Conservation (phyloP, 2,113 vertebrate species). For the Odobenus rosmarus region DNA sequence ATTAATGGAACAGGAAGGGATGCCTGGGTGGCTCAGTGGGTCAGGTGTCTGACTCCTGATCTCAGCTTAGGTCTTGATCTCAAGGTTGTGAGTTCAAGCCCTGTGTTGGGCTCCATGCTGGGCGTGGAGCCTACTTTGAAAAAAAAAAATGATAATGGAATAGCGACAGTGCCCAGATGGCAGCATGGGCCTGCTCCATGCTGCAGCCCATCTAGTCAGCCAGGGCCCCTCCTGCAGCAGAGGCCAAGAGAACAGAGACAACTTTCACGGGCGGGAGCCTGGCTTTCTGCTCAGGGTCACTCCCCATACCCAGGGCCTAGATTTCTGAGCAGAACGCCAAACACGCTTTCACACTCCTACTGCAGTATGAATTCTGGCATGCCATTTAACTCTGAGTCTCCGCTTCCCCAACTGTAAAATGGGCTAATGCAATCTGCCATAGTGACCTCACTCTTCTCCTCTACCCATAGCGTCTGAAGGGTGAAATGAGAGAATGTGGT, state of each 20-base stretch:
- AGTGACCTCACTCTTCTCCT: not conserved
- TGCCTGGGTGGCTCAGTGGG: not conserved
- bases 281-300: not conserved
- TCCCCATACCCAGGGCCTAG: not conserved
- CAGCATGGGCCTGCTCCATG: not conserved
- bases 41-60: not conserved
- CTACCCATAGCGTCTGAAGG: too few species aligned
- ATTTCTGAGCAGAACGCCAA: not conserved
- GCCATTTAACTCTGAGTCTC: not conserved
- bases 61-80: not conserved
- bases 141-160: not conserved
- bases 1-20: not conserved
- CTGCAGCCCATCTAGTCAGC: not conserved
- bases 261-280: accelerated
- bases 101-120: not conserved
- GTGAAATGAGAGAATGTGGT: not conserved
- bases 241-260: not conserved
- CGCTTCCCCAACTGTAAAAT: not conserved
- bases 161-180: not conserved
- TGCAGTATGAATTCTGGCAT: accelerated
- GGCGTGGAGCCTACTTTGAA: not conserved
- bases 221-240: not conserved
- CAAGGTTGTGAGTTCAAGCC: not conserved
- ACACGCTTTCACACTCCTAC: not conserved
- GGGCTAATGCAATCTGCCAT: not conserved